A percentile compares a stretch with the other conserved stretches of the same genome.
Conservation (phyloP, 2,113 vertebrate species). For the Colistium nudipinnis region DNA sequence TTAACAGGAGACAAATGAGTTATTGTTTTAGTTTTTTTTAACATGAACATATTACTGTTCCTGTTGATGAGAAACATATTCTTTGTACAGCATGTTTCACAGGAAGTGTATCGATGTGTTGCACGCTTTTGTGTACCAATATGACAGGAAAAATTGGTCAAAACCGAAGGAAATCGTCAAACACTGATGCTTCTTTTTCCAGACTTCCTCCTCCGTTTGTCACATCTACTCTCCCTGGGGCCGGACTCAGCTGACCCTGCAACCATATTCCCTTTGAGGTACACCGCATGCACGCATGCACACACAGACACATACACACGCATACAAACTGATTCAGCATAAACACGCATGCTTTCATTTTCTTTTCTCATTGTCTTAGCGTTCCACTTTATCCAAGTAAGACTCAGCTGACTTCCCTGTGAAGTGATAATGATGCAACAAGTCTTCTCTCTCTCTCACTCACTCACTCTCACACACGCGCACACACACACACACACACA, state of each 20-base stretch:
- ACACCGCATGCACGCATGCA: neutral
- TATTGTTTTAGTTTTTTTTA: too few species aligned
- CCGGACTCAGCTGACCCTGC: conserved; percentile 9
- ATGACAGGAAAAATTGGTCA: neutral
- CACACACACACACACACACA: conserved; percentile 1
- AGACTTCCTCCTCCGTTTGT: too few species aligned
- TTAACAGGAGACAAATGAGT: too few species aligned
- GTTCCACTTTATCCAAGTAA: too few species aligned
- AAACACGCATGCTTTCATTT: neutral
- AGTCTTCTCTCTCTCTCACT: neutral
- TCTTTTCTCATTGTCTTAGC: too few species aligned
- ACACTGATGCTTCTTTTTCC: neutral
- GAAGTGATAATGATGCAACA: conserved; percentile 8
- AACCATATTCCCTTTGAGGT: conserved; percentile 10
- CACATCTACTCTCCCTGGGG: conserved; percentile 11
- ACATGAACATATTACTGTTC: neutral
- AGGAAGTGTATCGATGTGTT: neutral
- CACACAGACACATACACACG: neutral
- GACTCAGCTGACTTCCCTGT: conserved; percentile 6
- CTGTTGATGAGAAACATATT: neutral
- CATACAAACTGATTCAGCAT: neutral
- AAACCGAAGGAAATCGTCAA: conserved; percentile 5
- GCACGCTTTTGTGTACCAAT: neutral
- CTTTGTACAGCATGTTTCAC: neutral
- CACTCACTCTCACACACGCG: neutral